Conservation (phyloP, 2,888 invertebrate genomes). For the Hypomecis atomaria region DNA sequence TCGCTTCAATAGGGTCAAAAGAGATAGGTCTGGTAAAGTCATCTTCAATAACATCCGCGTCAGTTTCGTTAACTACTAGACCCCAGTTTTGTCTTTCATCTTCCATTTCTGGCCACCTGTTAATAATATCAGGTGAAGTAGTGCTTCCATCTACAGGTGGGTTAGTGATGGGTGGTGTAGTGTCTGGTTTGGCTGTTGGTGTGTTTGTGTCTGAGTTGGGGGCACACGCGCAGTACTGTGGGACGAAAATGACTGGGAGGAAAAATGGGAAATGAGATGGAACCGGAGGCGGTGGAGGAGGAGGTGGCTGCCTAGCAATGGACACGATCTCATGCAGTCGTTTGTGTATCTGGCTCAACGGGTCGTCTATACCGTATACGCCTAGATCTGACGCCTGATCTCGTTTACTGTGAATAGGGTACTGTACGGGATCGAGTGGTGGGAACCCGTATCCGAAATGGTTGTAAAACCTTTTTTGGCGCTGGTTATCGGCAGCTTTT, state of each 20-base stretch:
- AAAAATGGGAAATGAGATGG: constrained; percentile 55
- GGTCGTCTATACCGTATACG: constrained; percentile 54
- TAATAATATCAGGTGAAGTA: constrained; percentile 48
- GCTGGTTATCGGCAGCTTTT: constrained; percentile 47
- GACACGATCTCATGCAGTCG: constrained; percentile 57
- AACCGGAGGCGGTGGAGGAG: constrained; percentile 45
- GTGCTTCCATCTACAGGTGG: constrained; percentile 31
- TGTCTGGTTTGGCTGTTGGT: constrained; percentile 26
- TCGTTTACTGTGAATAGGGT: constrained; percentile 49
- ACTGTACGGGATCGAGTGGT: constrained; percentile 51
- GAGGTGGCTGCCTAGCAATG: constrained; percentile 50
- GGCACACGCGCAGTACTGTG: constrained; percentile 57
- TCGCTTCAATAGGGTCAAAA: constrained; percentile 57
- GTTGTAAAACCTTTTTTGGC: constrained; percentile 64
- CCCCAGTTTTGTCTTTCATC: constrained; percentile 73
- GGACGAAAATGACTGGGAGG: constrained; percentile 61
- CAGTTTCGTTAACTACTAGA: constrained; percentile 54
- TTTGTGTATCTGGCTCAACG: constrained; percentile 56
- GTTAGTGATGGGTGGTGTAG: constrained; percentile 29
- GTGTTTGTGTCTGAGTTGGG: constrained; percentile 33
- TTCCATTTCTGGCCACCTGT: constrained; percentile 61
- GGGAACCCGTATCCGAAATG: constrained; percentile 54
- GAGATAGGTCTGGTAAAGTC: constrained; percentile 63
- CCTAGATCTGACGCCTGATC: constrained; percentile 49
- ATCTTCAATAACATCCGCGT: constrained; percentile 47